These are phyloP conservation scores for Taphrorychus bicolor DNA, from an alignment of 2,888 invertebrate species.

Conservation along the genomic window DNA sequence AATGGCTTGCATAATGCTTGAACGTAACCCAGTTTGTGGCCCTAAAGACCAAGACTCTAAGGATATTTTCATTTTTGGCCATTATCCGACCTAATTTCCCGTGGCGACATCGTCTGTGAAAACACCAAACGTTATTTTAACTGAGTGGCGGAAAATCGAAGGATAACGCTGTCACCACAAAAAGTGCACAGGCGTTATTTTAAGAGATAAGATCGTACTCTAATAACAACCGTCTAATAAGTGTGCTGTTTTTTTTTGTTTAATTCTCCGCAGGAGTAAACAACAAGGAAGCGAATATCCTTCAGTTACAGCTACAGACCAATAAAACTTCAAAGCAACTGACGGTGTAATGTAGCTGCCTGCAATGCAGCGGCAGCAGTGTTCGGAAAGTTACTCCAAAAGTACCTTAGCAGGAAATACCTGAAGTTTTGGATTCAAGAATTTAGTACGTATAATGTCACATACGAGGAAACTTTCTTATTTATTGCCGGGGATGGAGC, in stretches of 20 bases:
- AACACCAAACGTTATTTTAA: conserved; percentile 26
- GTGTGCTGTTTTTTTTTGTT: not conserved
- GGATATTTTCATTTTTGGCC: conserved; percentile 19
- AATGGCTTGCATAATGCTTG: not conserved
- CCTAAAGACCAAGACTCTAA: not conserved
- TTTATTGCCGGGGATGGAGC: conserved; percentile 11
- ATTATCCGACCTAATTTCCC: conserved; percentile 22
- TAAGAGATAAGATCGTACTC: conserved; percentile 4
- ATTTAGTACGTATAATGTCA: conserved; percentile 28
- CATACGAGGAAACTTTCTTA: conserved; percentile 19
- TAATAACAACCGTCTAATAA: not conserved
- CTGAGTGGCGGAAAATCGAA: conserved; percentile 20
- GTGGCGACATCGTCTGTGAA: conserved; percentile 16
- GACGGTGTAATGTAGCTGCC: not conserved
- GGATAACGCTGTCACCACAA: conserved; percentile 1
- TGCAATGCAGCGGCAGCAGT: conserved; percentile 10
- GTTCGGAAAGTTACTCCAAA: conserved; percentile 1
- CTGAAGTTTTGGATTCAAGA: conserved; percentile 21
- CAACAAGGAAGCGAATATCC: not conserved
- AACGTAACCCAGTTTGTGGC: not conserved
- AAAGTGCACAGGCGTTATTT: conserved; percentile 1
- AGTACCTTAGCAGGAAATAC: conserved; percentile 13
- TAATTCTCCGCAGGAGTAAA: not conserved
- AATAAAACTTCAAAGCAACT: not conserved
- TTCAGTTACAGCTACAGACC: not conserved